Evolutionary conservation across 2,113 vertebrate species (phyloP).

Genomic region (rabbit (Oryctolagus cuniculus)): mOryCun1.1 NC_091440.1:78706501-78707000

Average conservation of each 20-base stretch:
- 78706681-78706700: background rate
- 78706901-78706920: slow-evolving; percentile 77
- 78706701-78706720: slow-evolving; percentile 31
- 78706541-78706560: background rate
- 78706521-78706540: background rate
- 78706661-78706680: background rate
- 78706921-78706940: slow-evolving; percentile 83
- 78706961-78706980: slow-evolving; percentile 84
- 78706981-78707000: slow-evolving; percentile 83
- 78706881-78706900: slow-evolving; percentile 62
- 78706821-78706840: slow-evolving; percentile 51
- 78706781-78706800: slow-evolving; percentile 69
- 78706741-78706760: slow-evolving; percentile 4
- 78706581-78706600: background rate
- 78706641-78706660: slow-evolving; percentile 14
- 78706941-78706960: slow-evolving; percentile 82
- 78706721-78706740: slow-evolving; percentile 29
- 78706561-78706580: background rate
- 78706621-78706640: background rate
- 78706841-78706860: slow-evolving; percentile 30
- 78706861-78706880: slow-evolving; percentile 31
- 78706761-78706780: slow-evolving; percentile 8
- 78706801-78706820: slow-evolving; percentile 42
- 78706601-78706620: background rate
- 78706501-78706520: slow-evolving; percentile 8